phyloP scores from a whole-genome alignment of 2,113 vertebrate species.

The Chaetura pelagica region DNA sequence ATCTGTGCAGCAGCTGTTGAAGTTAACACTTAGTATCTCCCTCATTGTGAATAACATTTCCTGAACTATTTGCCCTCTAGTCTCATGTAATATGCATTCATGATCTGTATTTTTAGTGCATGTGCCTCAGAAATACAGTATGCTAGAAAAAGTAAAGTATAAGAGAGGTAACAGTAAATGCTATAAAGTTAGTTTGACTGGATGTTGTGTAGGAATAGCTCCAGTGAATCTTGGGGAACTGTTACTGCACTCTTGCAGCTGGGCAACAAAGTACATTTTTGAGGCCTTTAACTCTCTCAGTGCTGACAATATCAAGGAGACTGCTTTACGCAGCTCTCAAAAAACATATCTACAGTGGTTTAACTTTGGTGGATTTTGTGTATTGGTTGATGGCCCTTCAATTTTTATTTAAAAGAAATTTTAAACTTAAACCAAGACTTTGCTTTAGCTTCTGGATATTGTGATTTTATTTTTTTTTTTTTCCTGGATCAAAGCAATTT shows the following conservation, averaged over 20 bases:
- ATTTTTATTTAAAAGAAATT: neutral
- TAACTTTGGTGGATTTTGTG: neutral
- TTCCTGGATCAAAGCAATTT: neutral
- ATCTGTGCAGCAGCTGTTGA: rapidly evolving
- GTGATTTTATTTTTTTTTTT: neutral
- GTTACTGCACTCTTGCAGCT: neutral
- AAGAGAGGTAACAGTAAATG: neutral
- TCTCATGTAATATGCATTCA: neutral
- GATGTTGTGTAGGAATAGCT: neutral
- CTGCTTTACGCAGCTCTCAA: neutral
- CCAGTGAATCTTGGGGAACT: neutral
- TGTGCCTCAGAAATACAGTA: neutral
- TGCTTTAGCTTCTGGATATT: neutral
- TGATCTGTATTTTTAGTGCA: neutral
- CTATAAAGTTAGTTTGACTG: neutral
- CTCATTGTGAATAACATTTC: neutral
- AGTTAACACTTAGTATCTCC: neutral
- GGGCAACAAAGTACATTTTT: neutral
- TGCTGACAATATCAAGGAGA: neutral
- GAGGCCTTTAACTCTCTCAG: neutral
- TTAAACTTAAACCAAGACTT: neutral
- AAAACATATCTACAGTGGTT: neutral
- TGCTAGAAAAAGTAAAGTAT: neutral
- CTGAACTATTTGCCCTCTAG: neutral
- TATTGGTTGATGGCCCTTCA: neutral